Percentiles rank a stretch among this genome's conserved stretches.
These are phyloP conservation scores for Heliconius sara DNA, from an alignment of 2,888 invertebrate genomes.

Conservation along the genomic window DNA sequence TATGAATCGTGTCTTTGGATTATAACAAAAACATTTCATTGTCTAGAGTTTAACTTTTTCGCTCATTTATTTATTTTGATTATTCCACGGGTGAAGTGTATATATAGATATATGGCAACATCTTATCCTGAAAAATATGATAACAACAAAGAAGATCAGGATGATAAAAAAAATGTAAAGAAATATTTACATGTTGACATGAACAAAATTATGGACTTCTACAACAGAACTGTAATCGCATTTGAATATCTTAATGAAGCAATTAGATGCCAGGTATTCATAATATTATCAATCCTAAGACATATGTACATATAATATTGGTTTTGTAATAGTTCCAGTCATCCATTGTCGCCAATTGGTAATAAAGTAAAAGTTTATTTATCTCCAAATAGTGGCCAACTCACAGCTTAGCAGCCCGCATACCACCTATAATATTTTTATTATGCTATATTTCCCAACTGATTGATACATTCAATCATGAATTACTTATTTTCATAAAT, in stretches of 20 bases:
- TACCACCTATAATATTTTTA: too few relatives aligned
- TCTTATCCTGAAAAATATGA: background rate
- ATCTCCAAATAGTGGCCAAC: too few relatives aligned
- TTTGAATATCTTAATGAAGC: slow-evolving; percentile 64
- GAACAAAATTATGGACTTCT: slow-evolving; percentile 57
- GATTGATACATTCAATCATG: too few relatives aligned
- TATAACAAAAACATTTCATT: background rate
- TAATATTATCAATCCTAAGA: background rate
- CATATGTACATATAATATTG: background rate
- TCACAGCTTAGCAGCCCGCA: too few relatives aligned
- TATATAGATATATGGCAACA: background rate
- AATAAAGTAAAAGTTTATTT: background rate
- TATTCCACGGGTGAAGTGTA: background rate
- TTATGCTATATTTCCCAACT: too few relatives aligned
- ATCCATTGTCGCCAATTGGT: too few relatives aligned
- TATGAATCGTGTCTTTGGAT: background rate
- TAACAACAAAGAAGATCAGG: background rate
- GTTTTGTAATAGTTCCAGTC: too few relatives aligned
- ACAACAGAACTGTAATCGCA: slow-evolving; percentile 62
- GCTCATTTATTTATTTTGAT: background rate
- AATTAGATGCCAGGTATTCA: slow-evolving; percentile 68
- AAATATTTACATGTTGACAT: slow-evolving; percentile 48
- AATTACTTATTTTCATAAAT: too few relatives aligned
- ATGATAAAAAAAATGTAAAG: background rate
- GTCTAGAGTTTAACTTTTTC: background rate